Evolutionary conservation across 2,888 invertebrate genomes (phyloP), one percentile per base, ranked within the genome.

Genomic region (Acleris holmiana): DNA sequence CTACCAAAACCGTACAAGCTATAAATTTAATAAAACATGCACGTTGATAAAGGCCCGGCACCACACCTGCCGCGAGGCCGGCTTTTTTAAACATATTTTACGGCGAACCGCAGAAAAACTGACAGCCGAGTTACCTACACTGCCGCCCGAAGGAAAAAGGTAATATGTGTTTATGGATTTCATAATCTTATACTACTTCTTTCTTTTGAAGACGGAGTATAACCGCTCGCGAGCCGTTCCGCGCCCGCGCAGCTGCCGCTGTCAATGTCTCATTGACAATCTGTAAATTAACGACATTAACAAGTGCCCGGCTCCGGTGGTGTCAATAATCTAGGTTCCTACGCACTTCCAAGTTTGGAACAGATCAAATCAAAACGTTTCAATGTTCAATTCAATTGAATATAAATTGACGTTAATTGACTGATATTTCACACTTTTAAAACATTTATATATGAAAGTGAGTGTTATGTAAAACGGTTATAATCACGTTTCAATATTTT

Each of bases 21-120:
- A 65, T 65, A 65, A 65, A 65, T 65, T 65, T 65, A 60, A 65
- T 60, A 60, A 65, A 55, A 65, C 65, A 65, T 60, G 65, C 59
- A 60, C 65, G 60, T 59, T 60, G 65, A 65, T 65, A 60, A 65
- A 65, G 65, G 65, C 65, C 53, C 65, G 44, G 40, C 47, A n/a
- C 49, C 59, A 59, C 65, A 65, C 65, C 65, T 65, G 65, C 65
- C 60, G 57, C 63, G 63, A 56, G 56, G 54, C 59, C 54, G 59
- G 59, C 64, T 55, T 65, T 64, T 64, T 65, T 60, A 65, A 63
- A 65, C 60, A 65, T 65, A 65, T 65, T 65, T 65, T 65, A 65
- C 65, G 59, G 60, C 55, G 63, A 60, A 60, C 65, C 54, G 65
- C 65, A 65, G 60, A 65, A 65, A 65, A 65, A 65, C 65, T 65